Base-by-base conservation (phyloP, 1,140 invertebrate species). In the Calliopsis andreniformis region DNA sequence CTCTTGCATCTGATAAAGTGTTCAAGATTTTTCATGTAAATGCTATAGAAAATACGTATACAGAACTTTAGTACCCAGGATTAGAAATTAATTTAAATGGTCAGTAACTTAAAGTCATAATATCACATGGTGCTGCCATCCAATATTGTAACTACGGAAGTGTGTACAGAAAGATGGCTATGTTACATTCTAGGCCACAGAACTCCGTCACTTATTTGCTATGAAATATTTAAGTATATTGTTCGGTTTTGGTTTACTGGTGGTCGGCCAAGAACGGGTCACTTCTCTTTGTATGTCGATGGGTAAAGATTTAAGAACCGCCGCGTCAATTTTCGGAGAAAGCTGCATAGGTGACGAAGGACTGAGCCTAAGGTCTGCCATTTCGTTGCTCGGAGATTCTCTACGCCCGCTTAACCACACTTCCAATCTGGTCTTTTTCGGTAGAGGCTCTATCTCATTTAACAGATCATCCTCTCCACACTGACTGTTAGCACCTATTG, bases 391-490 rank as follows among this genome's bases (percentile, higher is more conserved):
- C 0, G 90, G 90, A 2, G 90, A 90, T 72, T 90, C 90, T 72
- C 89, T 87, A 45, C 89, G 85, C 42, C 90, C 90, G 12, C 85
- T 90, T 12, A 91, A 73, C 90, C 90, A 90, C 35, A 91, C 89
- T 43, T 91, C 93, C 79, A 93, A 86, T 77, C 93, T 94, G 18
- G 92, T 92, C 83, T 96, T 96, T 87, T 96, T 96, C 14, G 95
- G 94, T 16, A 94, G 94, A 1, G 95, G 95, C 86, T 95, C 95
- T 7, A 94, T 90, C 89, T 96, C 95, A 91, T 91, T 95, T 92
- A 76, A 90, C 89, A 88, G 25, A 20, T 91, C 89, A 7, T 91
- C 89, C 7, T 90, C 90, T 3, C 82, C 75, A 1, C 69, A 85
- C 35, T 85, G 87, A 45, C 56, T 82, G 32, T 67, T 63, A 39